Conservation (phyloP, 2,113 vertebrate genomes). For the Bubo bubo region DNA sequence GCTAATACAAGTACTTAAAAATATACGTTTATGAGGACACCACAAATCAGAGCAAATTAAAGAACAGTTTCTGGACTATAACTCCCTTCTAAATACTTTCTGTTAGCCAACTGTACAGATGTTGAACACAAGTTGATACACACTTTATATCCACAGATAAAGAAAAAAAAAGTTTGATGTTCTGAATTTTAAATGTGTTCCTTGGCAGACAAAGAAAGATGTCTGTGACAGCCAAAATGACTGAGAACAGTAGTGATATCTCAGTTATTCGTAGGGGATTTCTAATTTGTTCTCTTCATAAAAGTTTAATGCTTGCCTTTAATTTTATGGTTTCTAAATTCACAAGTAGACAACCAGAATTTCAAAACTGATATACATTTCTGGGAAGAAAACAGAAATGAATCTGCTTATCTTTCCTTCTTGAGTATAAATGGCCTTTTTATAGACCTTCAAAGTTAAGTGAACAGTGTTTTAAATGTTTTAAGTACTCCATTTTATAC, state of each 20-base stretch:
- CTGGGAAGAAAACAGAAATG: neutral
- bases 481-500: neutral
- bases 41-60: neutral
- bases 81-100: neutral
- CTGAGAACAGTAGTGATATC: neutral
- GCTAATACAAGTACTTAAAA: neutral
- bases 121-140: neutral
- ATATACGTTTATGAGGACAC: neutral
- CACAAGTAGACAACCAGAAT: neutral
- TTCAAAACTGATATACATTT: neutral
- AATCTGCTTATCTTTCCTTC: conserved; percentile 16
- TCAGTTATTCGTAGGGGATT: neutral
- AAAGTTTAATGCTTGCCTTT: neutral
- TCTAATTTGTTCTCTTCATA: conserved; percentile 44
- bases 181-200: conserved; percentile 2
- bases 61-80: neutral
- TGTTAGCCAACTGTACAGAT: neutral
- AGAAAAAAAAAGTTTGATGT: neutral
- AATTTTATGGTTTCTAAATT: conserved; percentile 32
- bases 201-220: neutral
- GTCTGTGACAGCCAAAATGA: neutral
- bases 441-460: conserved; percentile 18
- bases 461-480: neutral
- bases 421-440: neutral
- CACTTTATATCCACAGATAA: neutral